These are phyloP conservation scores for Nipponacmea schrenckii DNA, from an alignment of 2,888 invertebrate species.

Conservation along the genomic window DNA sequence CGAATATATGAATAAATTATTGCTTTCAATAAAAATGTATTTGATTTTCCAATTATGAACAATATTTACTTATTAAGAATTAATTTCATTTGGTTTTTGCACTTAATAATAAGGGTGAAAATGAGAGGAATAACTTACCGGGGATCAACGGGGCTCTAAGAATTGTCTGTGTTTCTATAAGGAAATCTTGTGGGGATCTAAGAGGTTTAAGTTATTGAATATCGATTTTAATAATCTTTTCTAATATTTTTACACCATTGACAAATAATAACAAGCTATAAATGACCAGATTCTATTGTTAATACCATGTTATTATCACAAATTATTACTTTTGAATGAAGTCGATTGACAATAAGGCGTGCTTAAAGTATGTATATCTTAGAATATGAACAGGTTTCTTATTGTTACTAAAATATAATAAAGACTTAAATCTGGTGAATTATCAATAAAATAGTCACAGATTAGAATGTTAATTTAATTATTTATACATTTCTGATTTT, in stretches of 20 bases:
- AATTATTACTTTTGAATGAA: slow-evolving; percentile 5
- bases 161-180: too few relatives aligned
- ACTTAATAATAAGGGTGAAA: too few relatives aligned
- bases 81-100: too few relatives aligned
- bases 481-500: too few relatives aligned
- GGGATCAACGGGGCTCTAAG: too few relatives aligned
- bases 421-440: not conserved
- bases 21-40: too few relatives aligned
- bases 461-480: not conserved
- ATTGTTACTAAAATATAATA: not conserved
- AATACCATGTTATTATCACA: not conserved
- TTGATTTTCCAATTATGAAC: too few relatives aligned
- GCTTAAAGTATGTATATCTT: slow-evolving; percentile 6
- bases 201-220: not conserved
- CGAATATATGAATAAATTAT: too few relatives aligned
- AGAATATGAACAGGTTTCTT: not conserved
- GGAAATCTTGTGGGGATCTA: not conserved
- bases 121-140: too few relatives aligned
- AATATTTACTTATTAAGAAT: too few relatives aligned
- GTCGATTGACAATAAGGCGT: not conserved
- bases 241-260: not conserved
- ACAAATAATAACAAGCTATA: slow-evolving; percentile 4
- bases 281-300: not conserved
- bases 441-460: slow-evolving; percentile 1
- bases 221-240: slow-evolving; percentile 6